phyloP scores from a whole-genome alignment of 92 coral and sea anemone species.

The Parazoanthus darwini region DNA sequence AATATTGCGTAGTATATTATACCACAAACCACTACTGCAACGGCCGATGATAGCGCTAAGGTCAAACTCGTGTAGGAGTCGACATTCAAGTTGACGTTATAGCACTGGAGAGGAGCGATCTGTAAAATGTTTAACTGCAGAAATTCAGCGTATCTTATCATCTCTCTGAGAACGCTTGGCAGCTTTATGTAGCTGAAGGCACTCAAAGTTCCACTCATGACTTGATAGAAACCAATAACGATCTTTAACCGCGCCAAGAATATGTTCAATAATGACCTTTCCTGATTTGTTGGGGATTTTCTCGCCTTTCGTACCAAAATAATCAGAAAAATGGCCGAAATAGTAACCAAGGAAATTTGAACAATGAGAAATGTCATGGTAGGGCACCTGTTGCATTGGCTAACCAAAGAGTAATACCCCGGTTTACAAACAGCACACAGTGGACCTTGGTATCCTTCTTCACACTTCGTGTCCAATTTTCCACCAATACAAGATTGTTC shows the following conservation, averaged over 20 bases:
- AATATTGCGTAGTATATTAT: not conserved
- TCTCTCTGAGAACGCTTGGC: not conserved
- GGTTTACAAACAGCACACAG: conserved; percentile 35
- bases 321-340: not conserved
- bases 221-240: conserved; percentile 38
- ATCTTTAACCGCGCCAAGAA: conserved; percentile 27
- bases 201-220: conserved; percentile 20
- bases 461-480: conserved; percentile 2
- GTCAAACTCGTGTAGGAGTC: not conserved
- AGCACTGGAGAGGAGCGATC: conserved; percentile 34
- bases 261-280: conserved; percentile 9
- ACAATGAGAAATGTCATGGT: not conserved
- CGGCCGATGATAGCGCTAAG: not conserved
- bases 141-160: not conserved
- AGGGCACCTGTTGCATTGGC: conserved; percentile 23
- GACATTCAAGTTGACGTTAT: not conserved
- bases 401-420: conserved; percentile 20
- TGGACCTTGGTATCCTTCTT: conserved; percentile 11
- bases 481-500: conserved; percentile 25
- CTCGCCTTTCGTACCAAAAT: not conserved
- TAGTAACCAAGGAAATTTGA: not conserved
- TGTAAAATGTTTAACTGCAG: conserved; percentile 31
- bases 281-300: not conserved
- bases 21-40: not conserved
- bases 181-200: conserved; percentile 11